Evolutionary conservation across 64 coral and sea anemone genomes (phyloP).

Genomic region (Pocillopora verrucosa): DNA sequence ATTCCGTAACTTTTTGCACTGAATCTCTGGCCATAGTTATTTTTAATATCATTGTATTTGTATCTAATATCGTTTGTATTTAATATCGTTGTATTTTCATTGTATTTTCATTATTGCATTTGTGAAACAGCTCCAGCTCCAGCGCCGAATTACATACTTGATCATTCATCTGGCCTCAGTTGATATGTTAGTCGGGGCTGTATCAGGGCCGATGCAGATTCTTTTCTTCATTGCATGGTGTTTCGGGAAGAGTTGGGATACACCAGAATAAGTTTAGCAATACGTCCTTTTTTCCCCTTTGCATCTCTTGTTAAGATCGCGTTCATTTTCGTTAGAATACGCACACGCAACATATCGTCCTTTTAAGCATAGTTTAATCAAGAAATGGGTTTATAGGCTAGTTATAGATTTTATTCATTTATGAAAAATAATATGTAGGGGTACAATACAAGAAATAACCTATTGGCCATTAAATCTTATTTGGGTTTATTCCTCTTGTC

Average conservation of each 20-base stretch:
- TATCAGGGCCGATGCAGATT: slow-evolving; percentile 1
- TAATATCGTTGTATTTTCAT: background rate
- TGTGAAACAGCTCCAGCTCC: background rate
- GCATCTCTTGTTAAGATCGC: background rate
- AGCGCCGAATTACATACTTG: background rate
- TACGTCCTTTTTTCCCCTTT: background rate
- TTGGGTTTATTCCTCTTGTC: background rate
- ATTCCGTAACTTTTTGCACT: too few species aligned
- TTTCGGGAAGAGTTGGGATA: background rate
- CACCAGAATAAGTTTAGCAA: background rate
- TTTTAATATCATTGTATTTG: background rate
- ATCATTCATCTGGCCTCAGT: slow-evolving; percentile 2
- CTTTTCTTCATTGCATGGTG: background rate
- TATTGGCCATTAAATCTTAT: too few species aligned
- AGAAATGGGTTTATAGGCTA: background rate
- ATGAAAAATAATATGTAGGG: background rate
- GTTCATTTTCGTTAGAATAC: background rate
- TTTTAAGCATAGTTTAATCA: background rate
- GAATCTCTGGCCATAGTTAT: background rate
- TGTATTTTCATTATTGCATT: background rate
- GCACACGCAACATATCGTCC: background rate
- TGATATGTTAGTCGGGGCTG: background rate
- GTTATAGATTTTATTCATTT: background rate
- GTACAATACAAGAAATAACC: background rate
- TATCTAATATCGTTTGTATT: background rate